phyloP scores from a whole-genome alignment of 1,140 invertebrate species.

The Phymastichus coffea region DNA sequence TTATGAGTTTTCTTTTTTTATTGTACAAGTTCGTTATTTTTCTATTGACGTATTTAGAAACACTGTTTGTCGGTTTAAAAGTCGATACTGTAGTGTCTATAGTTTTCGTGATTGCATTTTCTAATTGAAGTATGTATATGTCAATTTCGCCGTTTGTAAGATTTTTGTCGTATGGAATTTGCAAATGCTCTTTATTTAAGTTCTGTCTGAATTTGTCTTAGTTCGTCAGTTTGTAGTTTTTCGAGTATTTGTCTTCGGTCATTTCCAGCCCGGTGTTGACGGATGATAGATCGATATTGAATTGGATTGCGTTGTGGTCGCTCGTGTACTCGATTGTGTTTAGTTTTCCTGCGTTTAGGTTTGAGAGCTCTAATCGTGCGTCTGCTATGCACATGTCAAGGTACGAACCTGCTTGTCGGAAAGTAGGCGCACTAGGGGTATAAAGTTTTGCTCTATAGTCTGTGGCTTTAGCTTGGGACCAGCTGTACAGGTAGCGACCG shows the following conservation, averaged over 20 bases:
- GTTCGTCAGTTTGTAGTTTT: constrained; percentile 24
- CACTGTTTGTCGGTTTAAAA: neutral
- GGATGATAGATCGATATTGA: neutral
- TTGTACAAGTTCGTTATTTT: constrained; percentile 19
- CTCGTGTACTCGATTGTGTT: constrained; percentile 29
- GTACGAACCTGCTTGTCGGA: constrained; percentile 13
- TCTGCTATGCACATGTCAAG: constrained; percentile 30
- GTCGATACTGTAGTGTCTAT: constrained; percentile 20
- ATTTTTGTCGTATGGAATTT: constrained; percentile 20
- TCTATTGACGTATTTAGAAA: constrained; percentile 6
- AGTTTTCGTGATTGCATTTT: neutral
- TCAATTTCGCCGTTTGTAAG: constrained; percentile 28
- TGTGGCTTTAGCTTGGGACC: constrained; percentile 20
- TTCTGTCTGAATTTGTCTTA: constrained; percentile 19
- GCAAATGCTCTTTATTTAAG: neutral
- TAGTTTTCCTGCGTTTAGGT: constrained; percentile 7
- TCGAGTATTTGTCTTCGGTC: neutral
- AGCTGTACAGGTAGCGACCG: constrained; percentile 22
- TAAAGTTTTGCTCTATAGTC: constrained; percentile 22
- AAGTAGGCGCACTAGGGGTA: constrained; percentile 25
- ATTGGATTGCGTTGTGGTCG: constrained; percentile 28
- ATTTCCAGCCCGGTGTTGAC: neutral
- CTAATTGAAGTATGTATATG: neutral
- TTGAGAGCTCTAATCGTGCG: constrained; percentile 15
- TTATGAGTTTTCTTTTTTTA: constrained; percentile 11